Base-by-base conservation (phyloP, 1,140 invertebrate genomes). In the Lordiphosa collinella region DNA sequence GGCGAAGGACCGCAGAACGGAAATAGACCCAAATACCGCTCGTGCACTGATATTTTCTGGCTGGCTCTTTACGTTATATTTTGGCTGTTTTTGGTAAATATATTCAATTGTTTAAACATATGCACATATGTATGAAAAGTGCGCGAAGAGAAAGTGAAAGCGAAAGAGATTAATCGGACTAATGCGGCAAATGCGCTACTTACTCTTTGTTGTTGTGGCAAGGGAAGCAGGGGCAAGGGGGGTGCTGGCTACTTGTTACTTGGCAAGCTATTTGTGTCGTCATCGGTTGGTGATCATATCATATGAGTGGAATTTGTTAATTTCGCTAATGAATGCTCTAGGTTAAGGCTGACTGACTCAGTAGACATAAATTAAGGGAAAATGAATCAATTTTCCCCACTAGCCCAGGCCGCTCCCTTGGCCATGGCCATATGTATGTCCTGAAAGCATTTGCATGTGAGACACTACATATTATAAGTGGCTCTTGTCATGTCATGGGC, bases 11-110 rank as follows among this genome's bases (percentile, higher is more conserved):
- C 66, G 14, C 56, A 66, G 60, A 87, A 61, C 25, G n/a, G n/a
- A n/a, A 72, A 76, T 62, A 68, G 79, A 25, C 87, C 84, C 3
- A 88, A 87, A 50, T 88, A 88, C 48, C 89, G 94, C 72, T 91
- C 92, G 49, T 96, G 95, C 89, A 98, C 97, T 2, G 97, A 98
- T 90, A 92, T 96, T 10, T 91, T 96, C 56, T 96, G 95, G 92
- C 91, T 97, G 13, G 91, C 93, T 68, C 89, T 96, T 63, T 98
- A 96, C 86, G 91, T 96, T 52, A 80, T 94, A 38, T 97, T 97
- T 90, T 96, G 95, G 93, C 93, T 93, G 87, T 90, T 97, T 61
- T 94, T 98, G 96, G 96, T 97, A 91, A 91, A 90, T 90, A 54
- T 51, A 32, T 10, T 2, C 18, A 40, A 22, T 22, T 5, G 18